Conservation (phyloP, 2,797 vertebrate genomes). For the Pseudomugil gertrudae region DNA sequence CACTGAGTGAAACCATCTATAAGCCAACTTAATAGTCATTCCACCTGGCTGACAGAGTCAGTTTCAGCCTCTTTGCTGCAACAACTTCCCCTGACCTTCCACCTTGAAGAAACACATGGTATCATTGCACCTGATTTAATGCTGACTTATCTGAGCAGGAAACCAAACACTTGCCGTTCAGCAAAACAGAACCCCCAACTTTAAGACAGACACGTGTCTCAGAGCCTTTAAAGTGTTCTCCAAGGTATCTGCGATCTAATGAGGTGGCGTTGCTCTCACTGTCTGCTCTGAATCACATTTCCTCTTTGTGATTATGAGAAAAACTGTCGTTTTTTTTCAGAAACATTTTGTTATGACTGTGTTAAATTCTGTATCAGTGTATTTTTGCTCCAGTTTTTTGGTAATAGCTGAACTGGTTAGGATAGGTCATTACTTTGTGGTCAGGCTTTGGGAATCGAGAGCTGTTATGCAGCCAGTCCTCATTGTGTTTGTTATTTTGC, state of each 20-base stretch:
- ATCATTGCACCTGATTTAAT: constrained; percentile 67
- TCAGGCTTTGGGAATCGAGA: too few species aligned
- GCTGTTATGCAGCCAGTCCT: background rate
- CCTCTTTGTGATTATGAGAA: too few species aligned
- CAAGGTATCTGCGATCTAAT: constrained; percentile 11
- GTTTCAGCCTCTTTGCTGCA: constrained; percentile 27
- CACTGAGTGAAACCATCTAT: constrained; percentile 2
- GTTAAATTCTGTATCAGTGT: too few species aligned
- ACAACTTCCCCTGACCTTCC: constrained; percentile 64
- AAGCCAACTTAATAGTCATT: constrained; percentile 11
- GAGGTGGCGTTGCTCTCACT: constrained; percentile 2
- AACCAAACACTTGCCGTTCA: constrained; percentile 72
- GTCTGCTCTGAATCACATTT: too few species aligned
- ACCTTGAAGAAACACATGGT: constrained; percentile 42
- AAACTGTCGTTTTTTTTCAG: too few species aligned
- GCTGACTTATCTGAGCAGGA: constrained; percentile 68
- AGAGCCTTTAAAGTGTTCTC: constrained; percentile 21
- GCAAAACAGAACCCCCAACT: constrained; percentile 57
- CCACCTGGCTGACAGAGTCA: constrained; percentile 33
- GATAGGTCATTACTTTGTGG: too few species aligned
- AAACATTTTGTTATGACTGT: too few species aligned
- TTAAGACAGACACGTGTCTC: constrained; percentile 27
- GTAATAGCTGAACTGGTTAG: too few species aligned
- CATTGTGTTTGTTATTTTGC: background rate
- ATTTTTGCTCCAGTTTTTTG: too few species aligned